Percentiles rank a stretch among this genome's conserved stretches.
Evolutionary conservation across 64 coral and sea anemone genomes (phyloP).

Genomic region (Anthopleura sola): DNA sequence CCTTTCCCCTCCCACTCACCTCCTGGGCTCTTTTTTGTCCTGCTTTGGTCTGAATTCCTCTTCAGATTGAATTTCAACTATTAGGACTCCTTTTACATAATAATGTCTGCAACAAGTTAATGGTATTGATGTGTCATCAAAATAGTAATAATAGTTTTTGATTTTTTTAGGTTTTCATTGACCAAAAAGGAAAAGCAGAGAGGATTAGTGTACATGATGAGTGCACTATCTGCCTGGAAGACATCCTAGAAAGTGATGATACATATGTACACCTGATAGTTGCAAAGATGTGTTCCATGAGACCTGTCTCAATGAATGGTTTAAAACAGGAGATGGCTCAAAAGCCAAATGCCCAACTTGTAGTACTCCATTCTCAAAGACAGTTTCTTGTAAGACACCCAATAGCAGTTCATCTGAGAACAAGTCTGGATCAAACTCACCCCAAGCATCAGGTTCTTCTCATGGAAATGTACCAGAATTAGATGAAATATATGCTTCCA

Average conservation of each 20-base stretch:
- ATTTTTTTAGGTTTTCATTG: not conserved
- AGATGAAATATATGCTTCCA: constrained; percentile 2
- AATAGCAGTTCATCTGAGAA: not conserved
- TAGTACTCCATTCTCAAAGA: not conserved
- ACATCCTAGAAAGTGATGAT: not conserved
- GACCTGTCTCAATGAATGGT: not conserved
- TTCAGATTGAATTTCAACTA: too few species aligned
- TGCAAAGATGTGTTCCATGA: not conserved
- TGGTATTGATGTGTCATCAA: too few species aligned
- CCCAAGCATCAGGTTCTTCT: not conserved
- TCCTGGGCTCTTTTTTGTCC: too few species aligned
- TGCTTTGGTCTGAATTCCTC: too few species aligned
- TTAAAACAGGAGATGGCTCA: not conserved
- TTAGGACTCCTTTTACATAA: too few species aligned
- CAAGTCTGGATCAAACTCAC: not conserved
- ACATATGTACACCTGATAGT: constrained; percentile 1
- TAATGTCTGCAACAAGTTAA: too few species aligned
- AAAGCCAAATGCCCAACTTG: constrained; percentile 5
- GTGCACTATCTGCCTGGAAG: constrained; percentile 11
- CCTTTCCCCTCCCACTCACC: too few species aligned
- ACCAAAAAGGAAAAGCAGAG: not conserved
- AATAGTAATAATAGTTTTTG: too few species aligned
- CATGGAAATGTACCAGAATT: not conserved
- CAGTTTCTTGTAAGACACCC: not conserved
- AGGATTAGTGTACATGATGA: not conserved